Base-by-base conservation (phyloP, 1,140 invertebrate genomes). In the Danaus melanippus region DNA sequence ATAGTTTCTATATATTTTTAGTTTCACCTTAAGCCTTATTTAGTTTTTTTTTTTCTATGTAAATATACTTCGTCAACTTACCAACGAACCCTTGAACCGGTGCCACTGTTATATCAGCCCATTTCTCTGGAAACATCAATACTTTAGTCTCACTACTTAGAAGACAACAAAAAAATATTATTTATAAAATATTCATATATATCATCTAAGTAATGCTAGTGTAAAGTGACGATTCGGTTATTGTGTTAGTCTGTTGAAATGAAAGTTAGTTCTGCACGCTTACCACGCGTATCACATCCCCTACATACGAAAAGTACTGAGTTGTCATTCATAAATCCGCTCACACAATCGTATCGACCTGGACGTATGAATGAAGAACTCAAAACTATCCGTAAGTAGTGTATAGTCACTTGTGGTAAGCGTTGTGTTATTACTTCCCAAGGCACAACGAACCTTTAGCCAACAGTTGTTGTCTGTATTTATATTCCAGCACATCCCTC, bases 381-480 rank as follows among this genome's bases (percentile, higher is more conserved):
- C 21, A 32, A 8, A 7, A 32, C 21, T 7, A 7, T 32, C 21
- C 21, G 21, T 32, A 7, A 3, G 6, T 32, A 32, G 21, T 32
- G 21, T 32, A 7, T 15, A 32, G 7, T 32, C 4, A 32, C 21
- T 32, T 8, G 21, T 32, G 21, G 21, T 32, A 32, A 32, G 2
- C 21, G 21, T 32, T 5, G 21, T 32, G 21, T 32, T 32, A 32
- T 32, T 32, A 32, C 7, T 32, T 32, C 21, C 21, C 73, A 67
- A 64, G 61, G 60, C 83, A 77, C 79, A 32, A 86, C 83, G 68
- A 84, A 86, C 80, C 83, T 86, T 83, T 77, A 79, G 69, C 70
- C 45, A 86, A 76, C 64, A 71, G 43, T 47, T 77, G 63, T 60
- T 72, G 69, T 66, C 64, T 69, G 50, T 61, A 63, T 69, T 79